A percentile compares a stretch with the other conserved stretches of the same genome.
These are phyloP conservation scores for Tokudaia muenninki DNA, from an alignment of 2,797 vertebrate genomes.

Conservation along the genomic window DNA sequence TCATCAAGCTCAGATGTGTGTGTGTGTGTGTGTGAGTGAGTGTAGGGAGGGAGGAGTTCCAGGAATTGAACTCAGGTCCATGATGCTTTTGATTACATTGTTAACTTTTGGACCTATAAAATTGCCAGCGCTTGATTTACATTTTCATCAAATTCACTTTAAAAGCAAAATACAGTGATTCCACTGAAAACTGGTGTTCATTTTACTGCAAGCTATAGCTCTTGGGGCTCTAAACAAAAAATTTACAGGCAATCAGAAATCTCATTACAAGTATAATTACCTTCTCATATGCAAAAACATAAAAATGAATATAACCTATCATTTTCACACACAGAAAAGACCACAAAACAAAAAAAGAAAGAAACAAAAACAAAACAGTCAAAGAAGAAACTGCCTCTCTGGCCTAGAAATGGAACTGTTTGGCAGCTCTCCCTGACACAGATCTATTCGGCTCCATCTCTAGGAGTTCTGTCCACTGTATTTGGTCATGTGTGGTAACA, in stretches of 20 bases:
- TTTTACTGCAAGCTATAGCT: not conserved
- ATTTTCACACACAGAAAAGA: not conserved
- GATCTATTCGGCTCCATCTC: not conserved
- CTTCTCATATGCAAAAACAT: not conserved
- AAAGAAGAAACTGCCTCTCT: not conserved
- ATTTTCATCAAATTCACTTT: constrained; percentile 20
- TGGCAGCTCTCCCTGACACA: constrained; percentile 1
- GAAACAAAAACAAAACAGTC: not conserved
- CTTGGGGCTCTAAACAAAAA: not conserved
- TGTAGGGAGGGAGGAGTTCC: not conserved
- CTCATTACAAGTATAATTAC: constrained; percentile 25
- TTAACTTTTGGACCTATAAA: not conserved
- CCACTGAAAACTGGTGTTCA: not conserved
- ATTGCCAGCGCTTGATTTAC: not conserved
- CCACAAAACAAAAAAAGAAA: not conserved
- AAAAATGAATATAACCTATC: not conserved
- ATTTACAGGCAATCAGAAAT: not conserved
- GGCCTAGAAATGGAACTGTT: not conserved
- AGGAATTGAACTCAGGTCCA: not conserved
- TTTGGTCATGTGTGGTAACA: not conserved
- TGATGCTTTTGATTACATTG: not conserved
- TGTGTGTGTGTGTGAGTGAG: not conserved
- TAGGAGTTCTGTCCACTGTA: not conserved
- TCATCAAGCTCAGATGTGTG: not conserved
- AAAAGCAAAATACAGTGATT: constrained; percentile 25